Percentiles rank a stretch among this genome's conserved stretches.
These are phyloP conservation scores for Lichenostomus cassidix DNA, from an alignment of 2,113 vertebrate genomes.

Conservation along the genomic window DNA sequence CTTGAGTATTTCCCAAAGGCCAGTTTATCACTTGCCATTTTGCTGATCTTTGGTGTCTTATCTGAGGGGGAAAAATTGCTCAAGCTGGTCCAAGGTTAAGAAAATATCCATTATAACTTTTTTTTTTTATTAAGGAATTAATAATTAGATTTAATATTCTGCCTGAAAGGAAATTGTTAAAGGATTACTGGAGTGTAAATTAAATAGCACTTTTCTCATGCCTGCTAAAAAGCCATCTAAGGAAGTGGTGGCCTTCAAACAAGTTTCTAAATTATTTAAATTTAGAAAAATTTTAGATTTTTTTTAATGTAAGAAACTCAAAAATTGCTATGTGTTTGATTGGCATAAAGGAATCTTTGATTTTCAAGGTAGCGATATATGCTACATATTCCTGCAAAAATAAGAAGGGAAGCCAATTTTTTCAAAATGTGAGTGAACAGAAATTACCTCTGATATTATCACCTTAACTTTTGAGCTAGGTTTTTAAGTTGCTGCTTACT, in stretches of 20 bases:
- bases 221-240: constrained; percentile 57
- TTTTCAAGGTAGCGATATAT: constrained; percentile 54
- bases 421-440: constrained; percentile 35
- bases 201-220: constrained; percentile 73
- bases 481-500: constrained; percentile 57
- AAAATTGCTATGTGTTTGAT: constrained; percentile 40
- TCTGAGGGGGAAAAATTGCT: constrained; percentile 40
- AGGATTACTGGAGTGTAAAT: constrained; percentile 78
- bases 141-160: constrained; percentile 71
- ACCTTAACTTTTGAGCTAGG: constrained; percentile 41
- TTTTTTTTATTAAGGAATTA: constrained; percentile 73
- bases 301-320: constrained; percentile 41
- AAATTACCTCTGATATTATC: constrained; percentile 43
- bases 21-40: constrained; percentile 64
- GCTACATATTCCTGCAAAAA: constrained; percentile 39
- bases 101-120: constrained; percentile 49
- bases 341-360: constrained; percentile 40
- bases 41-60: constrained; percentile 58
- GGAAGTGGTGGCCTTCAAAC: constrained; percentile 44
- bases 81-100: constrained; percentile 63
- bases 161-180: constrained; percentile 72
- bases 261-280: constrained; percentile 55
- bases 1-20: constrained; percentile 14
- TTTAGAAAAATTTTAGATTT: constrained; percentile 34
- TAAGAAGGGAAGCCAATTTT: constrained; percentile 18